Base-by-base conservation (phyloP, 2,888 invertebrate species). In the Plutella xylostella region DNA sequence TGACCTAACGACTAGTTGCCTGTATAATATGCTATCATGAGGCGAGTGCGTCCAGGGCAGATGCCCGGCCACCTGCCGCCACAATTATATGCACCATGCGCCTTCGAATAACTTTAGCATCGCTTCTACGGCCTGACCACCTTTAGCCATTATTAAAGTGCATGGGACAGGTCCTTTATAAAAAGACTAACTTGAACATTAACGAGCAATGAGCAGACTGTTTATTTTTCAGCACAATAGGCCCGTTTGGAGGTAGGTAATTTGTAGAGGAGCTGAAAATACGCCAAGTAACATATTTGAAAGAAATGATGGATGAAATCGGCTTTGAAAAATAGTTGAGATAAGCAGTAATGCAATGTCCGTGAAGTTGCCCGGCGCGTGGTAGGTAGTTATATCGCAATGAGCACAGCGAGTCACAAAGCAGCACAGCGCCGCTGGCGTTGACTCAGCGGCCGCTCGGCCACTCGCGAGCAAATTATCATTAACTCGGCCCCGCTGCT, bases 391-490 rank as follows among this genome's bases (percentile, higher is more conserved):
- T 39, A 25, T 1, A 21, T 53, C 55, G 56, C 60, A 61, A 58
- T 39, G 39, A 56, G 53, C 51, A 49, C 53, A 50, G 53, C 45
- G 48, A 55, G 54, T 31, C 46, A 43, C 45, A 44, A 55, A 57
- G 55, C 53, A 55, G 51, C 50, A 54, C 50, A 48, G 51, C 52
- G 52, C 45, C 50, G 61, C 57, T 60, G 60, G 59, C 63, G 72
- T 75, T 80, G 82, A 82, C 64, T 82, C 80, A 80, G 77, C 72
- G 38, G n/a, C 17, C 28, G 22, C 22, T 22, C 43, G 73, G 54
- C 68, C 65, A 79, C 73, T 77, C 75, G 77, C 76, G 71, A 76
- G 78, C 77, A 75, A 82, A 80, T 82, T 79, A 80, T 80, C 72
- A 74, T 48, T 52, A 50, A 51, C 48, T 51, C 46, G 48, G 49